Evolutionary conservation across 2,888 invertebrate genomes (phyloP), one percentile per base, ranked within the genome.

Genomic region (Gryllus longicercus): DNA sequence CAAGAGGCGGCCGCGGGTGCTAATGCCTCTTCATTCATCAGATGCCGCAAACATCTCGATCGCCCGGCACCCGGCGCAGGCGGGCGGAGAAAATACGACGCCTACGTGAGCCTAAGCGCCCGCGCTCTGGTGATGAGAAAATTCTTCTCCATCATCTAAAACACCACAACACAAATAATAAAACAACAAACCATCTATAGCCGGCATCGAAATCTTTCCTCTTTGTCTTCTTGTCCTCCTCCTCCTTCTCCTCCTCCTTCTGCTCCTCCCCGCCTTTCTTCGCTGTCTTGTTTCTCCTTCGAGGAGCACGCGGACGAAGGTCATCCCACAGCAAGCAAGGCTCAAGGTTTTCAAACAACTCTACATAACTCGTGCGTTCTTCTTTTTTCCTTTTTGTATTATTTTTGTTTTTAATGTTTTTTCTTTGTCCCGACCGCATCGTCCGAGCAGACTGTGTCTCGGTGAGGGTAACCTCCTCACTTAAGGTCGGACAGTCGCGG

Each of bases 351-450:
- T 79, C 75, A 78, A 80, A 80, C 78, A 80, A 79, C 80, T 81
- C 81, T 78, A 80, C 81, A 81, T 81, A 80, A 81, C 81, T 81
- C 81, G 79, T 80, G 78, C 78, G 80, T 78, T 81, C 81, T 79
- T 80, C 74, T 77, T 81, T 79, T 79, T 76, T 75, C 74, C 80
- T 80, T 63, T 80, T 80, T 18, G 11, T 79, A 74, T 80, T 78
- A 80, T 77, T 78, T 80, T 78, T 78, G 75, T 78, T 76, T 75
- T 79, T 50, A 38, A 76, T 76, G 63, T 63, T 79, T 75, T 79
- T 76, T 79, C 51, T 50, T 76, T 79, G 75, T 79, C 76, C 75
- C 79, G 50, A 50, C 76, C 79, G 79, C 79, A 76, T 25, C 51
- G 75, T 51, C 76, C 79, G 76, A 38, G 63, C 63, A 63, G 63